These are phyloP conservation scores for Erebia palarica DNA, from an alignment of 2,888 invertebrate genomes.

Conservation along the genomic window DNA sequence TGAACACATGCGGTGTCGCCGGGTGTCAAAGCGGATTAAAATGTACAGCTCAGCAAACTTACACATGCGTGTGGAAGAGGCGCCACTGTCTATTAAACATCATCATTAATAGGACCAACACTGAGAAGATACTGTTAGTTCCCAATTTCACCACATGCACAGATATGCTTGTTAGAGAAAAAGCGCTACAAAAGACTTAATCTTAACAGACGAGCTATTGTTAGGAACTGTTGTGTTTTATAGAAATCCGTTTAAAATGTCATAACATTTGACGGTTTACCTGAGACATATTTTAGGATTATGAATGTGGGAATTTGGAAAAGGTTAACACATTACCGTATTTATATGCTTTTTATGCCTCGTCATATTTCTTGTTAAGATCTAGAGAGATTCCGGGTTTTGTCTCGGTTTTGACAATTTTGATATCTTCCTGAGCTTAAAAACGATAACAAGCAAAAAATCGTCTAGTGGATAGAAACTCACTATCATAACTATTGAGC, in stretches of 20 bases:
- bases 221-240: constrained; percentile 19
- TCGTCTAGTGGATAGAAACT: too few species aligned
- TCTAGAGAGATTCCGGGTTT: too few species aligned
- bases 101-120: too few species aligned
- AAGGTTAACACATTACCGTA: constrained; percentile 5
- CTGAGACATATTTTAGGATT: constrained; percentile 6
- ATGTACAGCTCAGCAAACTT: neutral
- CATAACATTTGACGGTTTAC: constrained; percentile 37
- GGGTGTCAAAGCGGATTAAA: constrained; percentile 26
- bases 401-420: too few species aligned
- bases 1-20: constrained; percentile 19
- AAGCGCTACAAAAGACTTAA: constrained; percentile 24
- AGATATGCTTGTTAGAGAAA: neutral
- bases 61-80: too few species aligned
- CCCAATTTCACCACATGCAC: too few species aligned
- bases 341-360: neutral
- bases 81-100: too few species aligned
- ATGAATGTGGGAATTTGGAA: constrained; percentile 17
- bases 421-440: too few species aligned
- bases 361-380: neutral
- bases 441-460: too few species aligned
- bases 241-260: constrained; percentile 33
- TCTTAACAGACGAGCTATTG: constrained; percentile 21
- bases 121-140: too few species aligned
- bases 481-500: too few species aligned